A percentile compares a stretch with the other conserved stretches of the same genome.
These are phyloP conservation scores for Sarcophaga variegata DNA, from an alignment of 2,888 invertebrate genomes.

Conservation along the genomic window DNA sequence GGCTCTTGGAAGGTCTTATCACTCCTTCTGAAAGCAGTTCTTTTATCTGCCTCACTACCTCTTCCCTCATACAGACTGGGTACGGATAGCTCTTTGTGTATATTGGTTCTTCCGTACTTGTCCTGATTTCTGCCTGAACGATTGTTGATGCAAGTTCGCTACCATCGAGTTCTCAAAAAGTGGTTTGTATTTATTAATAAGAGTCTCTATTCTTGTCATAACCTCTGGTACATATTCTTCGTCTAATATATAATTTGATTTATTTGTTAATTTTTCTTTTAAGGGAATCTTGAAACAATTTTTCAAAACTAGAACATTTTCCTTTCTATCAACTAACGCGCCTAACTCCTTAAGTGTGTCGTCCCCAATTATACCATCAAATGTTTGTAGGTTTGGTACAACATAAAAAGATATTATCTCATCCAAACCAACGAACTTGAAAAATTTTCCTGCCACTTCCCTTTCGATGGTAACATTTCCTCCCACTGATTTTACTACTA, in stretches of 20 bases:
- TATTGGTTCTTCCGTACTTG: slow-evolving; percentile 8
- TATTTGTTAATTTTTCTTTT: too few species aligned
- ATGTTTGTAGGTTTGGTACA: slow-evolving; percentile 44
- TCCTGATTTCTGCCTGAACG: slow-evolving; percentile 1
- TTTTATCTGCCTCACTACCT: slow-evolving; percentile 5
- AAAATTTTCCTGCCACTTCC: too few species aligned
- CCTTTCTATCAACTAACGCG: slow-evolving; percentile 64
- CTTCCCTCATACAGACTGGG: slow-evolving; percentile 7
- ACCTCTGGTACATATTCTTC: neutral
- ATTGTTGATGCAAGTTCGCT: neutral
- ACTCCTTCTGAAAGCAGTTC: slow-evolving; percentile 72
- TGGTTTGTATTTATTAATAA: neutral
- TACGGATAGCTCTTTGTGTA: slow-evolving; percentile 16
- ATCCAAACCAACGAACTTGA: too few species aligned
- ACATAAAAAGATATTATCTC: slow-evolving; percentile 27
- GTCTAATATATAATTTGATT: slow-evolving; percentile 14
- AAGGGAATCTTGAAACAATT: too few species aligned
- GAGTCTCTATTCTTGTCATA: neutral
- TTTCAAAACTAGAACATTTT: slow-evolving; percentile 27
- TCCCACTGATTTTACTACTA: too few species aligned
- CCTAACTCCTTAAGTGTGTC: slow-evolving; percentile 61
- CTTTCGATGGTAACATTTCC: too few species aligned
- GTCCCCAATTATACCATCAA: slow-evolving; percentile 66
- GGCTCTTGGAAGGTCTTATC: slow-evolving; percentile 73
- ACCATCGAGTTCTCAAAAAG: slow-evolving; percentile 13